Base-by-base conservation (phyloP, 2,797 vertebrate species). In the Parauchenoglanis punctatus region DNA sequence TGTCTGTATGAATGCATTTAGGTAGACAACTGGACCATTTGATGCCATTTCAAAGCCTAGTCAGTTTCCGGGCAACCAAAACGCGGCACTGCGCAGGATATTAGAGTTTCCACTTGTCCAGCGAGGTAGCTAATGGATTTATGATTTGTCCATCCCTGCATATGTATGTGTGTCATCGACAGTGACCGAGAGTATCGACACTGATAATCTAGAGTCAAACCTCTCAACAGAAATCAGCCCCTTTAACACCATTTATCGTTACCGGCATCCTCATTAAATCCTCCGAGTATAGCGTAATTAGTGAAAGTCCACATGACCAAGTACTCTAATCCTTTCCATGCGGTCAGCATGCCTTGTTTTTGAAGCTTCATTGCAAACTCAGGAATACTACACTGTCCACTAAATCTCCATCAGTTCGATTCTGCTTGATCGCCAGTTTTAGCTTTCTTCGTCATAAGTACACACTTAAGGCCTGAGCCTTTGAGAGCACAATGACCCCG, bases 231-330 rank as follows among this genome's bases (percentile, higher is more conserved):
- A 20, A 77, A 80, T 23, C 15, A 89, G 68, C 72, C 81, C 15
- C 59, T 87, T 87, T 81, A 73, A 73, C 61, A 61, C 59, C 75
- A 46, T 58, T 44, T 40, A 56, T 70, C 63, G 63, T 65, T 52
- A 77, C 54, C 65, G 80, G 85, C 68, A 65, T 87, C 68, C 84
- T 89, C 77, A n/a, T 61, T 40, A 17, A 46, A 44, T 81, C 78
- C 78, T 44, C 31, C 0, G 35, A 25, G 78, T n/a, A 59, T n/a
- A 11, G 23, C 0, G 59, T 65, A 63, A 65, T 81, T 65, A 65
- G 25, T n/a, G 13, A n/a, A 81, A 17, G 23, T 65, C 23, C 35
- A 46, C 59, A 81, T 28, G 80, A 49, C 59, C 18, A 63, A 44
- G 35, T 23, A 25, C 31, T 44, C 35, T n/a, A 63, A 63, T 65